Base-by-base conservation (phyloP, 2,888 invertebrate species). In the Xestia c-nigrum region DNA sequence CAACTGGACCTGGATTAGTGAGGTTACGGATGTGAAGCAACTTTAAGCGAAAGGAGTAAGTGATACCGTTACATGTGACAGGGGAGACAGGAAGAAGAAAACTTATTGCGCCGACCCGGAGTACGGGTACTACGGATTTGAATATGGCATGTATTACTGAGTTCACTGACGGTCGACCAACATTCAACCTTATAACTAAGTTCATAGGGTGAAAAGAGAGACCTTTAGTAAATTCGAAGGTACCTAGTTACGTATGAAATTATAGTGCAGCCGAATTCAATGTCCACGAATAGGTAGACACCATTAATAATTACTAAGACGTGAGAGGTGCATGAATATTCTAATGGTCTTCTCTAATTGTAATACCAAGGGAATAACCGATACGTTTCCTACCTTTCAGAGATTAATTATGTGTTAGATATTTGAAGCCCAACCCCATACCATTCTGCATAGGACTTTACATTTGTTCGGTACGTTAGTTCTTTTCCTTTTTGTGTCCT, bases 371-470 rank as follows among this genome's bases (percentile, higher is more conserved):
- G 38, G 68, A 61, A 68, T 68, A 24, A 65, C 19, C 9, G 19
- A 68, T 24, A 68, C 19, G n/a, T 68, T 76, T 66, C 31, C n/a
- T 4, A 76, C 10, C 43, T 3, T 50, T 24, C n/a, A 67, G n/a
- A 50, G 14, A 52, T 64, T 61, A 43, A 31, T 61, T 38, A 47
- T 40, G 38, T 21, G 12, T 0, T 61, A 16, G 43, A 43, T 16
- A 40, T 40, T 21, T 59, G 19, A 72, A 40, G 59, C 24, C 10
- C 31, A 5, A 47, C 31, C 6, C 5, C 10, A 4, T 16, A 12
- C 3, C 31, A 59, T 31, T 59, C n/a, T 46, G 9, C n/a, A 10
- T 63, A 9, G 4, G 21, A 1, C 21, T 21, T 24, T 10, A 52
- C 19, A 6, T 47, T 47, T 24, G 21, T 31, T 47, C 21, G 43